A percentile compares a stretch with the other conserved stretches of the same genome.
These are phyloP conservation scores for Proteles cristata DNA, from an alignment of 2,113 vertebrate species.

Conservation along the genomic window DNA sequence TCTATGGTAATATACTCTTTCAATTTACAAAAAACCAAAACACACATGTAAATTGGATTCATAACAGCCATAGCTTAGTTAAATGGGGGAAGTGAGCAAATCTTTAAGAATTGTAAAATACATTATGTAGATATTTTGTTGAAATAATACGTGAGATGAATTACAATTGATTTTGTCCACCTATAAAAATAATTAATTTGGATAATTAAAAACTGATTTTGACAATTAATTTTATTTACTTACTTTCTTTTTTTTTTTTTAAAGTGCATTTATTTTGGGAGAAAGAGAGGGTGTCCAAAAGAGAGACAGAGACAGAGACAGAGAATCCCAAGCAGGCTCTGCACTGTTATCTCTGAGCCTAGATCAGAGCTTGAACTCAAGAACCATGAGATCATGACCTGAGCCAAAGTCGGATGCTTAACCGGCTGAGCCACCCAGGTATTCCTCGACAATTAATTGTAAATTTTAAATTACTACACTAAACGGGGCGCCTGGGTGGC, in stretches of 20 bases:
- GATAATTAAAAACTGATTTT: not conserved
- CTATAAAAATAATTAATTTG: not conserved
- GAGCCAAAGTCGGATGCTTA: too few species aligned
- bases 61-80: not conserved
- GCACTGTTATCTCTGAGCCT: too few species aligned
- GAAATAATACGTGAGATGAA: not conserved
- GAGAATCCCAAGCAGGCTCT: too few species aligned
- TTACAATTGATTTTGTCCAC: not conserved
- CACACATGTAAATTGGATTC: not conserved
- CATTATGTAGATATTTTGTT: not conserved
- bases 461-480: not conserved
- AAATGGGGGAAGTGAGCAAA: not conserved
- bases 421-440: too few species aligned
- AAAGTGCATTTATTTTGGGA: too few species aligned
- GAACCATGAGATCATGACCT: too few species aligned
- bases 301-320: too few species aligned
- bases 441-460: not conserved
- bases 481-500: too few species aligned
- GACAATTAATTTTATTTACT: not conserved
- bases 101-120: not conserved
- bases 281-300: too few species aligned
- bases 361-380: too few species aligned
- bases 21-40: not conserved
- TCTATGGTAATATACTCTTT: not conserved
- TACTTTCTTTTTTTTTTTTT: too few species aligned